Percentiles rank a stretch among this genome's conserved stretches.
Conservation (phyloP, 2,888 invertebrate genomes). For the Branchellion lobata region DNA sequence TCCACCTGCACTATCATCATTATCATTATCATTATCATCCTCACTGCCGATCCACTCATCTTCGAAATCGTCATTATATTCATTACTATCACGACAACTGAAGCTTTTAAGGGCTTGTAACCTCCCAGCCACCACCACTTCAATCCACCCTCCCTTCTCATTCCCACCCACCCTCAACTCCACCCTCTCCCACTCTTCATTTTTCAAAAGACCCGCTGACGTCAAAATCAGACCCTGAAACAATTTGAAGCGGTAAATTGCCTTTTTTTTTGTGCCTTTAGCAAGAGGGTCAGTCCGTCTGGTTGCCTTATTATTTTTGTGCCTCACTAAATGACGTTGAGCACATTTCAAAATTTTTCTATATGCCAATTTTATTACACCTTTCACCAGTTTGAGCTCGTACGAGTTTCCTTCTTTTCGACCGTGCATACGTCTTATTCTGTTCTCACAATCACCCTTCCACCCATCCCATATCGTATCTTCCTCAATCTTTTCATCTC, state of each 20-base stretch:
- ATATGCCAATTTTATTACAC: neutral
- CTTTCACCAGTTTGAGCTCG: neutral
- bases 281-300: no score
- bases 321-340: neutral
- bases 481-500: neutral
- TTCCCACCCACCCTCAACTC: neutral
- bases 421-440: no score
- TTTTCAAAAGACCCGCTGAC: neutral
- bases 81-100: neutral
- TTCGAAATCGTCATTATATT: neutral
- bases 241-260: neutral
- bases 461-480: no score
- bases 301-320: neutral
- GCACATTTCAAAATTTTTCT: slow-evolving; percentile 1
- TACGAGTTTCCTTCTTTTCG: neutral
- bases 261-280: neutral
- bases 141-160: neutral
- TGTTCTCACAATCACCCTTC: neutral
- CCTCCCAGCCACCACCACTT: neutral
- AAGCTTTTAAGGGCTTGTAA: slow-evolving; percentile 4
- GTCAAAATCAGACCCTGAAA: neutral
- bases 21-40: no score
- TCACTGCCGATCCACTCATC: neutral
- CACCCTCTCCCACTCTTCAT: slow-evolving; percentile 2
- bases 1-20: no score